These are phyloP conservation scores for Darevskia nairensis DNA, from an alignment of 2,797 vertebrate species.

Conservation along the genomic window DNA sequence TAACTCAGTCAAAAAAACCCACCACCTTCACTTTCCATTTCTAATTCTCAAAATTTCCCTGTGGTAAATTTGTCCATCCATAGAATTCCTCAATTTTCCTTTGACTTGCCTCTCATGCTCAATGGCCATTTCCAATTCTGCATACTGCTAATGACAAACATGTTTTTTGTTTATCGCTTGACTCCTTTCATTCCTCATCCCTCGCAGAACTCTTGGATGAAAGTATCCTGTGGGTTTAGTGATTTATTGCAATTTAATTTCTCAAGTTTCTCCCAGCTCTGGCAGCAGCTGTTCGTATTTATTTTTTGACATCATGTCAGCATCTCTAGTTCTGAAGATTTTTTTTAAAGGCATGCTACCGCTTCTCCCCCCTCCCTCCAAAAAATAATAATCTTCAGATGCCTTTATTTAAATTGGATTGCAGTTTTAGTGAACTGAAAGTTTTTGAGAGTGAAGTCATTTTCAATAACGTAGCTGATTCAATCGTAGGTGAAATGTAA, in stretches of 20 bases:
- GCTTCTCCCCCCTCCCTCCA: not conserved
- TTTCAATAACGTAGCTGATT: not conserved
- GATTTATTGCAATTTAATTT: conserved; percentile 12
- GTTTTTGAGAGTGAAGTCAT: not conserved
- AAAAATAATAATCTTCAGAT: conserved; percentile 12
- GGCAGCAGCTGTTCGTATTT: not conserved
- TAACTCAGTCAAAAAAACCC: too few species aligned
- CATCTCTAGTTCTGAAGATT: not conserved
- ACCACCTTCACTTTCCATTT: not conserved
- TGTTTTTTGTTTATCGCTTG: conserved; percentile 5
- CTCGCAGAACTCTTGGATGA: not conserved
- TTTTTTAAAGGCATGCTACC: not conserved
- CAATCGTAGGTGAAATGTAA: not conserved
- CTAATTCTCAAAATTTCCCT: not conserved
- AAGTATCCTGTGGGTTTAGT: not conserved
- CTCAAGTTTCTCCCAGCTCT: not conserved
- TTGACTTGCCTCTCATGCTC: not conserved
- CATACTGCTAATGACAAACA: not conserved
- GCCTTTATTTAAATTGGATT: not conserved
- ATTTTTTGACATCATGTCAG: not conserved
- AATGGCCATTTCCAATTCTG: not conserved
- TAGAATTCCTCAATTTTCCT: conserved; percentile 15
- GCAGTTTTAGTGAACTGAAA: not conserved
- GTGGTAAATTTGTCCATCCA: not conserved
- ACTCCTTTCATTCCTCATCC: not conserved